Percentiles rank a stretch among this genome's conserved stretches.
Evolutionary conservation across 2,888 invertebrate genomes (phyloP).

Genomic region (Machimus rusticus): DNA sequence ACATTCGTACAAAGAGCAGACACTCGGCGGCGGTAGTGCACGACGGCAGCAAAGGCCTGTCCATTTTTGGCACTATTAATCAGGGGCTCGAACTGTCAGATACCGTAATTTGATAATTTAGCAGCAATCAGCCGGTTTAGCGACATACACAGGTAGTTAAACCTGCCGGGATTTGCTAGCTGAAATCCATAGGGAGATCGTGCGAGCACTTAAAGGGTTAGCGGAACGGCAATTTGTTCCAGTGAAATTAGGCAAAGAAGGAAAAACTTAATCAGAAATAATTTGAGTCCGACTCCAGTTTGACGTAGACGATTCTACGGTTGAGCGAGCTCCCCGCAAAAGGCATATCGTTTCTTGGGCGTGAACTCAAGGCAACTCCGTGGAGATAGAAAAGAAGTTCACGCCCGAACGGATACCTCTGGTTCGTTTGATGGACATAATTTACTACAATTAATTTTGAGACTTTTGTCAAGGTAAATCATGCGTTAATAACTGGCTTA

Average conservation of each 20-base stretch:
- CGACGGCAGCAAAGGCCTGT: not conserved
- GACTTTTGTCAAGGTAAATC: conserved; percentile 34
- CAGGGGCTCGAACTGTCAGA: not conserved
- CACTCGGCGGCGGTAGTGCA: not conserved
- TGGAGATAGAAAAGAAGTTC: not conserved
- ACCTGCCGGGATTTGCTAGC: not conserved
- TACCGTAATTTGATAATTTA: conserved; percentile 15
- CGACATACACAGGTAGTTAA: not conserved
- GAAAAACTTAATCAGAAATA: conserved; percentile 13
- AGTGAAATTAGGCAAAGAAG: conserved; percentile 1
- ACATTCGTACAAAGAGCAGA: not conserved
- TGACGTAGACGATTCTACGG: not conserved
- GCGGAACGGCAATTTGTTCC: conserved; percentile 20
- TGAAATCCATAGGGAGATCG: not conserved
- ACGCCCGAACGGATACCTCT: conserved; percentile 9
- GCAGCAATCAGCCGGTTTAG: not conserved
- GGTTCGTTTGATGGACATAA: conserved; percentile 14
- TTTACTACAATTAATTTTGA: conserved; percentile 33
- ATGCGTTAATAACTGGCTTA: conserved; percentile 39
- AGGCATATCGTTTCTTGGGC: not conserved
- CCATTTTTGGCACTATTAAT: conserved; percentile 21
- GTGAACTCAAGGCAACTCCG: conserved; percentile 9
- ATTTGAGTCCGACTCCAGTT: not conserved
- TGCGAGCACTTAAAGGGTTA: not conserved
- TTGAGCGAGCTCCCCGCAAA: not conserved